Conservation (phyloP, 2,113 vertebrate genomes). For the Microcebus ravelobensis region DNA sequence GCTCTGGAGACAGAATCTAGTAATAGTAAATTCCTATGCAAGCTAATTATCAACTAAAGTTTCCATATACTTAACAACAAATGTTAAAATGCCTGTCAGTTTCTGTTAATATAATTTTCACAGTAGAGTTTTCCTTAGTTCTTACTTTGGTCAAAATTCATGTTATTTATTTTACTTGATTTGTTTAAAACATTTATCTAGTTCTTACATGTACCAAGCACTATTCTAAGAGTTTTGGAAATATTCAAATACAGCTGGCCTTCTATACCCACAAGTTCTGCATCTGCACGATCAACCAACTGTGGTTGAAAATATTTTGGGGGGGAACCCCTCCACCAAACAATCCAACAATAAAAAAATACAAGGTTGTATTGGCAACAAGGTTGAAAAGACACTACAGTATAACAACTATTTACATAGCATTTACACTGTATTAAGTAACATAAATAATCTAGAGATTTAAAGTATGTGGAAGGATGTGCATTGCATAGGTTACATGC, state of each 20-base stretch:
- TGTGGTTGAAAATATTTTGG: background rate
- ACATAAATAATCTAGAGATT: background rate
- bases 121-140: background rate
- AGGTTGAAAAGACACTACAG: background rate
- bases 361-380: background rate
- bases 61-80: slow-evolving; percentile 22
- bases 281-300: background rate
- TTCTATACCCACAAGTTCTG: background rate
- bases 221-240: background rate
- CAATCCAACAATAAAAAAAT: background rate
- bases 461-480: background rate
- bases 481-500: background rate
- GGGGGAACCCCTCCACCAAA: background rate
- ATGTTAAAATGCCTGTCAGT: background rate
- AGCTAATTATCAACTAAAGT: background rate
- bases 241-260: background rate
- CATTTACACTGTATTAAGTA: background rate
- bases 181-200: background rate
- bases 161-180: background rate
- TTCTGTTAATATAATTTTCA: background rate
- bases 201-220: background rate
- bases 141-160: background rate
- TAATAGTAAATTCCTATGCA: background rate
- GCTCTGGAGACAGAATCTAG: background rate
- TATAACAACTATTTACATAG: background rate